phyloP scores from a whole-genome alignment of 1,140 invertebrate species.

The Mamestra configurata region DNA sequence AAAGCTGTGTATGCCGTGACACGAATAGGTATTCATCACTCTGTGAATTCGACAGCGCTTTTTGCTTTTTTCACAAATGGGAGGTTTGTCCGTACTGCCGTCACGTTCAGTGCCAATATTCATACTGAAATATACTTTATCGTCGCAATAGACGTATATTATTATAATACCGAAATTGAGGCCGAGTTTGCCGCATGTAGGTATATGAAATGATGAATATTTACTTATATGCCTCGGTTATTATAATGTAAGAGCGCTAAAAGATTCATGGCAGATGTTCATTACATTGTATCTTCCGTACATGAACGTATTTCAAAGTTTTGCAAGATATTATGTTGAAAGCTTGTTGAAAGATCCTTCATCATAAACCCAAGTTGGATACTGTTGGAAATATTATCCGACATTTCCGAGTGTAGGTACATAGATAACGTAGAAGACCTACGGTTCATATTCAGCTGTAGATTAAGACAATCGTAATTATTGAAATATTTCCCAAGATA shows the following conservation, averaged over 20 bases:
- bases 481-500: too few species aligned
- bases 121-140: slow-evolving; percentile 18
- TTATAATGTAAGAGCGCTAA: slow-evolving; percentile 34
- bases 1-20: slow-evolving; percentile 27
- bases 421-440: too few species aligned
- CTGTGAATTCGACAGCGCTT: slow-evolving; percentile 41
- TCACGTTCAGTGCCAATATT: slow-evolving; percentile 4
- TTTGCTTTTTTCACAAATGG: slow-evolving; percentile 42
- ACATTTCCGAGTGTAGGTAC: background rate
- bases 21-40: slow-evolving; percentile 44
- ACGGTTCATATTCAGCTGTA: too few species aligned
- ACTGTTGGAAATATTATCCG: background rate
- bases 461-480: too few species aligned
- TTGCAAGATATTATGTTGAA: background rate
- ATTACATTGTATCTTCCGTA: background rate
- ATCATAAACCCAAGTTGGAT: background rate
- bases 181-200: background rate
- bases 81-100: slow-evolving; percentile 16
- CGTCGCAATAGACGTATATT: background rate
- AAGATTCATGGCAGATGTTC: slow-evolving; percentile 19
- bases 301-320: background rate
- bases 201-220: background rate
- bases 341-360: slow-evolving; percentile 19
- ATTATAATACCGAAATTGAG: background rate
- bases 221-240: background rate